Percentiles rank a stretch among this genome's conserved stretches.
Evolutionary conservation across 1,140 invertebrate species (phyloP).

Genomic region (Pseudomyrmex dendroicus): DNA sequence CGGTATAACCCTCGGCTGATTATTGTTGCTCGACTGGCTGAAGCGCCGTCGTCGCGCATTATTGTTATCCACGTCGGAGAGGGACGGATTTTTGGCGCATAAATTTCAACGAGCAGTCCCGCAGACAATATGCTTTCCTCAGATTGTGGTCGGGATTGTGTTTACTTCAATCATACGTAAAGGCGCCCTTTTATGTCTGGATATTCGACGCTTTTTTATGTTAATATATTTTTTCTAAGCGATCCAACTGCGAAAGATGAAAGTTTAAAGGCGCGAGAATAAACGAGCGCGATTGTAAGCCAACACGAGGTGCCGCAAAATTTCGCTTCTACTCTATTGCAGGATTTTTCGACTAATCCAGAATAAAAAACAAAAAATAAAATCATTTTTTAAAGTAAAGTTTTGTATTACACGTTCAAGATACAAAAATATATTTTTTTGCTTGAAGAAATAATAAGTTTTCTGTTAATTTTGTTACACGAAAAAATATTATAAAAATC

Average conservation of each 20-base stretch:
- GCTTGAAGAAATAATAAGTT: not conserved
- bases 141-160: constrained; percentile 7
- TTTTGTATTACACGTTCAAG: not conserved
- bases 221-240: constrained; percentile 36
- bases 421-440: not conserved
- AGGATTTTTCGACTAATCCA: not conserved
- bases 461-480: not conserved
- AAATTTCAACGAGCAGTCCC: constrained; percentile 37
- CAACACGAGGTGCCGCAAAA: not conserved
- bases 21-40: constrained; percentile 60
- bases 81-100: constrained; percentile 49
- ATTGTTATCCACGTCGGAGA: constrained; percentile 28
- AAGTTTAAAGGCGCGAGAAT: constrained; percentile 31
- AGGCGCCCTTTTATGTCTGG: not conserved
- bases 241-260: not conserved
- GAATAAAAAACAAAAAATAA: too few species aligned
- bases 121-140: constrained; percentile 42
- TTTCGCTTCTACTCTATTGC: not conserved
- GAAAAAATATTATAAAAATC: too few species aligned
- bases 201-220: constrained; percentile 35
- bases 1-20: constrained; percentile 61
- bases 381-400: not conserved
- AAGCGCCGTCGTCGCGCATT: constrained; percentile 9
- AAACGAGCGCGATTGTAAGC: constrained; percentile 18
- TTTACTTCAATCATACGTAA: constrained; percentile 50